These are phyloP conservation scores for Neopipo cinnamomea DNA, from an alignment of 2,113 vertebrate species.

Conservation along the genomic window DNA sequence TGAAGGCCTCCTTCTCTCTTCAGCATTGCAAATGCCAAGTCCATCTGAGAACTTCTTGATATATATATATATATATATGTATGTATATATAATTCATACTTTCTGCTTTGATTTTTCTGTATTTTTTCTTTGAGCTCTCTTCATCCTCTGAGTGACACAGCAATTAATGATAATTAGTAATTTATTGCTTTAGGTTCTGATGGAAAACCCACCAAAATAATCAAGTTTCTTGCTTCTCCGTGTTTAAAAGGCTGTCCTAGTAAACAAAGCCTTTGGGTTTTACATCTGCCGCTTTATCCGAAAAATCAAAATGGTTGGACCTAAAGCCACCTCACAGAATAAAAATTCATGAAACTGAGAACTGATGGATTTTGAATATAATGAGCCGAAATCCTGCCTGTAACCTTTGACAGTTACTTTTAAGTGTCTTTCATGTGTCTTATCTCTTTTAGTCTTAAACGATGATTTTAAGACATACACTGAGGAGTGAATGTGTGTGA, in stretches of 20 bases:
- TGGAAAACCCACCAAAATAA: neutral
- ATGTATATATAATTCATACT: neutral
- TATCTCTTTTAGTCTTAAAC: neutral
- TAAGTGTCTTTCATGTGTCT: neutral
- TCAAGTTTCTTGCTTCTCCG: neutral
- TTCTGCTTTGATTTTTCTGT: neutral
- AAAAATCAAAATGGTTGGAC: neutral
- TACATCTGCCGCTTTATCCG: neutral
- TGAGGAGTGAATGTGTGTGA: neutral
- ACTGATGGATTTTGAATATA: neutral
- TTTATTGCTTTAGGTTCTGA: neutral
- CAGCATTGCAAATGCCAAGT: neutral
- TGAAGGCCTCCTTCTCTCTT: neutral
- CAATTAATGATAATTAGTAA: neutral
- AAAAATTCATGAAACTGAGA: neutral
- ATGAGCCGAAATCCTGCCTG: neutral
- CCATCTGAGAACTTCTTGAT: neutral
- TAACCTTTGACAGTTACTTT: neutral
- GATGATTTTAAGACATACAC: neutral
- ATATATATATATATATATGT: too few relatives aligned
- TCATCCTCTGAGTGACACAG: neutral
- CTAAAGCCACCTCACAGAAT: neutral
- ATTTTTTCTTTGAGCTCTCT: neutral
- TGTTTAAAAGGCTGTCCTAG: neutral
- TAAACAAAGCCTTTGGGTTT: neutral